A percentile compares a stretch with the other conserved stretches of the same genome.
phyloP scores from a whole-genome alignment of 2,797 vertebrate species.

The Brachyrhaphis roseni region DNA sequence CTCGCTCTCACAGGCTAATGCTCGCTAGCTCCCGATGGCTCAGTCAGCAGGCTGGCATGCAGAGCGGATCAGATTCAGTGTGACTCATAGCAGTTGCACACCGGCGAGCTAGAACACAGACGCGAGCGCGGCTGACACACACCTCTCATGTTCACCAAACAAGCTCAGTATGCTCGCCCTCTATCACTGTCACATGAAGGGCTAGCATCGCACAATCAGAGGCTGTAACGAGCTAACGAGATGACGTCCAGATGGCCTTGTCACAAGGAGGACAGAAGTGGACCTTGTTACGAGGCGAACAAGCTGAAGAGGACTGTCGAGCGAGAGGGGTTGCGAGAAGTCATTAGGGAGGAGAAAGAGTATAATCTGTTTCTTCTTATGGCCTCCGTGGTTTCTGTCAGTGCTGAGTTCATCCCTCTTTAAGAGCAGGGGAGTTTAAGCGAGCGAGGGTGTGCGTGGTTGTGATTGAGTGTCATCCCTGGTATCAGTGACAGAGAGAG shows the following conservation, averaged over 20 bases:
- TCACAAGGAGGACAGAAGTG: constrained; percentile 69
- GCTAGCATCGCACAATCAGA: constrained; percentile 56
- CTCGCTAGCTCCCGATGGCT: constrained; percentile 64
- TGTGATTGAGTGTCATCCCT: constrained; percentile 74
- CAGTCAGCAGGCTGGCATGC: constrained; percentile 78
- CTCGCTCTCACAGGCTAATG: constrained; percentile 52
- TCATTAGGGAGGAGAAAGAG: constrained; percentile 75
- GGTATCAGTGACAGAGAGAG: constrained; percentile 76
- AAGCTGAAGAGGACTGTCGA: constrained; percentile 62
- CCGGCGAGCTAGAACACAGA: constrained; percentile 48
- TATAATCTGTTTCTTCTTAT: constrained; percentile 78
- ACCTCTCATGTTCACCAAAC: constrained; percentile 60
- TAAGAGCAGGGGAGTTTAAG: constrained; percentile 67
- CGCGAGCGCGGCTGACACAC: constrained; percentile 35
- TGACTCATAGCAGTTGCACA: constrained; percentile 77
- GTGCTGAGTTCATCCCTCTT: constrained; percentile 62
- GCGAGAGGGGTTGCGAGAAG: constrained; percentile 71
- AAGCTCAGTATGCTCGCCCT: constrained; percentile 64
- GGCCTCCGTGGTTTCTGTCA: constrained; percentile 72
- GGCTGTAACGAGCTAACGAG: constrained; percentile 71
- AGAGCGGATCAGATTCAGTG: constrained; percentile 74
- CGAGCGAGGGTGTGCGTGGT: constrained; percentile 60
- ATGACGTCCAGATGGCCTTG: constrained; percentile 77
- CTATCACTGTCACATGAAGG: constrained; percentile 74
- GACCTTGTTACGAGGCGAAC: constrained; percentile 54